Evolutionary conservation across 2,888 invertebrate species (phyloP), one percentile per base, ranked within the genome.

Genomic region (Cataglyphis livida): DNA sequence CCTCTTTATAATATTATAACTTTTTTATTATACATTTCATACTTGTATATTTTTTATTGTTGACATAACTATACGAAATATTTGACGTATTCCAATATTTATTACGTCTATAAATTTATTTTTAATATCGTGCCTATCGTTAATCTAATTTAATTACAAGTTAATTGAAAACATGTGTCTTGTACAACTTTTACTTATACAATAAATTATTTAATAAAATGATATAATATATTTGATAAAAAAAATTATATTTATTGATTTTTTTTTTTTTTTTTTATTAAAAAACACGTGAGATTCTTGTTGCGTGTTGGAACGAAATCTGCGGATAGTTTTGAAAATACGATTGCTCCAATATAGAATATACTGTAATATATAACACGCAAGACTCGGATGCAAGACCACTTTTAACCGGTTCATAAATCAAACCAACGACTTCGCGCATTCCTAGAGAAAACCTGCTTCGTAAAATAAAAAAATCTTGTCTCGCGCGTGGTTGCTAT

Each of bases 401-500:
- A 89, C 90, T 89, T 89, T 91, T 89, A 90, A 84, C 87, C 87
- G 87, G 81, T 82, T 48, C 89, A 81, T 93, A 92, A 93, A 92
- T 93, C 91, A 91, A 89, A 87, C 84, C 88, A 91, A 90, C 89
- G 91, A 89, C 90, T 88, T 89, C 88, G 89, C 83, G 89, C 88
- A 91, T 92, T 92, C 91, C 91, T 93, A 91, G 90, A 88, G 91
- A 88, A 93, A 92, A 93, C 92, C 92, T 91, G 93, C 92, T 93
- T 79, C 76, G 71, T 25, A 74, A 59, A 28, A 65, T 76, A 88
- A 88, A 88, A 88, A 89, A 89, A 84, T 81, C 38, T n/a, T 25
- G 48, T 62, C 66, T 62, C 66, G 25, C 48, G 75, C 83, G 66
- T 28, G 70, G 66, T 84, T 84, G 82, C 65, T 84, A 81, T 84